Evolutionary conservation across 1,140 invertebrate species (phyloP).

Genomic region (Sitobion miscanthi): DNA sequence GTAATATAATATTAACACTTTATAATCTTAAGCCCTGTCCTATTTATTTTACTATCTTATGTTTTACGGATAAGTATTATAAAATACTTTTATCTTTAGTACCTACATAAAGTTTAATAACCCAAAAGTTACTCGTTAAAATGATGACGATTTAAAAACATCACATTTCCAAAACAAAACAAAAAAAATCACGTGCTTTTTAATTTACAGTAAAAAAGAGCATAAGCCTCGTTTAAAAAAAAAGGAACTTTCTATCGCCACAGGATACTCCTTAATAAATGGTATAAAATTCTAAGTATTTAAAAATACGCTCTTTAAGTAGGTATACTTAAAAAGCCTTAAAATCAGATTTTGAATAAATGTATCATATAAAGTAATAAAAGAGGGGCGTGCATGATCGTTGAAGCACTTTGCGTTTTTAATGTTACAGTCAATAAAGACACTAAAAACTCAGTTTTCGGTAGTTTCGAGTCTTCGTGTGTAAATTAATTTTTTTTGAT

Average conservation of each 20-base stretch:
- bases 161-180: no score
- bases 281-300: neutral
- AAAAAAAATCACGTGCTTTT: neutral
- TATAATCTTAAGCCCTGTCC: neutral
- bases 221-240: neutral
- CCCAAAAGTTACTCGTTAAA: neutral
- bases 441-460: no score
- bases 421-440: neutral
- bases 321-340: neutral
- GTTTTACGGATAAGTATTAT: no score
- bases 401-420: neutral
- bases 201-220: neutral
- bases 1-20: no score
- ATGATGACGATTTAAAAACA: neutral
- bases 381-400: neutral
- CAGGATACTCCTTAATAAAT: neutral
- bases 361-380: neutral
- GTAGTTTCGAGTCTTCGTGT: no score
- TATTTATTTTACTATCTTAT: neutral
- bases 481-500: no score
- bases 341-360: neutral
- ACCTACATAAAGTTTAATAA: neutral
- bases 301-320: neutral
- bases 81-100: neutral
- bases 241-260: neutral